A percentile compares a stretch with the other conserved stretches of the same genome.
phyloP scores from a whole-genome alignment of 1,140 invertebrate species.

The Euwallacea similis region DNA sequence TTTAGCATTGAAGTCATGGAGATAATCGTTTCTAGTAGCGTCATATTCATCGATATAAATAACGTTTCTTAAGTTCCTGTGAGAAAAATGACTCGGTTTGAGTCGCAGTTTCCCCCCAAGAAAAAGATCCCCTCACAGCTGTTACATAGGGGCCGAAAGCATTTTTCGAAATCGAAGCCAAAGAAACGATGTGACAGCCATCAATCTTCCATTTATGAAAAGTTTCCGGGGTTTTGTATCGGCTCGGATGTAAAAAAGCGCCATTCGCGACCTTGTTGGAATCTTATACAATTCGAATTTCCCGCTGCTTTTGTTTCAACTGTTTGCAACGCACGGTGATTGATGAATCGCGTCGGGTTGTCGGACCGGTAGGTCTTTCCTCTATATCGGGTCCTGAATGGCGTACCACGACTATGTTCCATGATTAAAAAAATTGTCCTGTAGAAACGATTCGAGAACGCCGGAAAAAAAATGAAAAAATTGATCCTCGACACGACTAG shows the following conservation, averaged over 20 bases:
- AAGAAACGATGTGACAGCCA: conserved; percentile 31
- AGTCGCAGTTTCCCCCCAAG: neutral
- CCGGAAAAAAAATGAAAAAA: no score
- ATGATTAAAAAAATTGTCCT: no score
- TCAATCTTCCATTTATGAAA: conserved; percentile 51
- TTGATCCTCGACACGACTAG: no score
- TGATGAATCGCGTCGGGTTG: conserved; percentile 52
- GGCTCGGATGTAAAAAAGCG: conserved; percentile 44
- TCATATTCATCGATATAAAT: conserved; percentile 1
- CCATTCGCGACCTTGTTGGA: conserved; percentile 45
- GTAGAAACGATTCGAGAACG: no score
- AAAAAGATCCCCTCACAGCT: neutral
- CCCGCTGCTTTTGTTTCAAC: conserved; percentile 53
- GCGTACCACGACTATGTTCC: conserved; percentile 25
- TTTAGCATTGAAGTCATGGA: no score
- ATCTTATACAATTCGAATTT: conserved; percentile 52
- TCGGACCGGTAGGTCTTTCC: conserved; percentile 50
- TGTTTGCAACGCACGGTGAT: conserved; percentile 49
- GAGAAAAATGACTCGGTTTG: neutral
- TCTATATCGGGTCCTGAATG: conserved; percentile 34
- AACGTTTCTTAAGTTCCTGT: neutral
- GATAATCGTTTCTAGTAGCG: no score
- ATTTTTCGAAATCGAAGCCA: conserved; percentile 10
- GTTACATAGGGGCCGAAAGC: neutral
- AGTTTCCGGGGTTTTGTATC: conserved; percentile 48